phyloP scores from a whole-genome alignment of 2,888 invertebrate genomes.

The Seira musarum region DNA sequence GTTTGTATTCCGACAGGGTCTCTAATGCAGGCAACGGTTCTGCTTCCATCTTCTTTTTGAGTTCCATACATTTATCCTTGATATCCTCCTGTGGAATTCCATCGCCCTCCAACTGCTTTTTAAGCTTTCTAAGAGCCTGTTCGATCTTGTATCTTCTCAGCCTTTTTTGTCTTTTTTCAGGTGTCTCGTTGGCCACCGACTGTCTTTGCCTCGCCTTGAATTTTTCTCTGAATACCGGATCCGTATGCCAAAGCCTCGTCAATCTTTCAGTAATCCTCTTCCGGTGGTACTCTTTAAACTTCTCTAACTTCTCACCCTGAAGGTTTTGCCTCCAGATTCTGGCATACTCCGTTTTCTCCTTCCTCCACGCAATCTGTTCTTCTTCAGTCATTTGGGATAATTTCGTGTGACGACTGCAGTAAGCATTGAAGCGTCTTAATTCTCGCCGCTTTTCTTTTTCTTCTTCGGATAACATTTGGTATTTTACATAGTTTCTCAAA shows the following conservation, averaged over 20 bases:
- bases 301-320: not conserved
- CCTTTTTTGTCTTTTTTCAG: conserved; percentile 4
- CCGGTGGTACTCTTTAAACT: not conserved
- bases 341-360: not conserved
- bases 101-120: not conserved
- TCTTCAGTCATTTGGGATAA: not conserved
- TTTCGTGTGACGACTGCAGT: not conserved
- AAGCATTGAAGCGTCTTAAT: not conserved
- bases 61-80: not conserved
- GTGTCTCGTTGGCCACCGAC: not conserved
- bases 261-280: too few species aligned
- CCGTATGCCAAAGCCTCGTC: too few species aligned
- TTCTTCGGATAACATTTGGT: not conserved
- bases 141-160: not conserved
- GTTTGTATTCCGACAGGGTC: not conserved
- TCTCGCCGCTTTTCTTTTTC: not conserved
- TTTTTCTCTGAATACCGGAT: too few species aligned
- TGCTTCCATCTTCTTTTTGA: not conserved
- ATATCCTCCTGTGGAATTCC: not conserved
- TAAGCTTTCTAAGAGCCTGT: not conserved
- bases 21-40: conserved; percentile 11
- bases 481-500: not conserved
- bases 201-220: too few species aligned
- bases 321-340: not conserved
- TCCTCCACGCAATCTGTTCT: not conserved